Base-by-base conservation (phyloP, 2,888 invertebrate species). In the Thyatira batis region DNA sequence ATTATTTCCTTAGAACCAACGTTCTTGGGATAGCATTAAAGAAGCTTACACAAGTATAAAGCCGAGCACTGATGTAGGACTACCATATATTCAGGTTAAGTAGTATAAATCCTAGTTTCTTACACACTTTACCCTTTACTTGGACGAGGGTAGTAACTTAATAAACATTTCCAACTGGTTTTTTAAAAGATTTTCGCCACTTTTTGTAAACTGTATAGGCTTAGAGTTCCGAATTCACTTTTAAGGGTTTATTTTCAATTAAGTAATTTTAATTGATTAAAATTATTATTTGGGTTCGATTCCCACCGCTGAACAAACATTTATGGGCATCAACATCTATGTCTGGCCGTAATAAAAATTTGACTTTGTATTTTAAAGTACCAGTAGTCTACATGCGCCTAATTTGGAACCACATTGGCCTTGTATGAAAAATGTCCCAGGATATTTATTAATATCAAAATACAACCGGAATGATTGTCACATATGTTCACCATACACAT, bases 1-100 rank as follows among this genome's bases (percentile, higher is more conserved):
- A 56, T 63, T 69, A 60, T 69, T 66, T 60, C 67, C 69, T 68
- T 53, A 54, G 17, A 61, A 50, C 55, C 48, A 49, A 20, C 52
- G 56, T 63, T 49, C 63, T 54, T 49, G 49, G 27, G 52, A 58
- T 56, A 58, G 57, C 52, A 61, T 65, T 67, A 57, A 57, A 60
- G 56, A 54, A 61, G 67, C 61, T 67, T 61, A 61, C 56, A 60
- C 55, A 54, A 60, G 56, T 58, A 45, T 63, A 56, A 57, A 58
- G 54, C 53, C 50, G 60, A 8, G 57, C 45, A 58, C 55, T 60
- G 57, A 39, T 39, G 39, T 58, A 58, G 48, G 46, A 53, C 54
- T 52, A 52, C 58, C 65, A 67, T 57, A 56, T 48, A 52, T 67
- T 55, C 56, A 53, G 21, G 50, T 53, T 51, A 39, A 51, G 55